Base-by-base conservation (phyloP, 2,113 vertebrate species). In the Poicephalus gulielmi region DNA sequence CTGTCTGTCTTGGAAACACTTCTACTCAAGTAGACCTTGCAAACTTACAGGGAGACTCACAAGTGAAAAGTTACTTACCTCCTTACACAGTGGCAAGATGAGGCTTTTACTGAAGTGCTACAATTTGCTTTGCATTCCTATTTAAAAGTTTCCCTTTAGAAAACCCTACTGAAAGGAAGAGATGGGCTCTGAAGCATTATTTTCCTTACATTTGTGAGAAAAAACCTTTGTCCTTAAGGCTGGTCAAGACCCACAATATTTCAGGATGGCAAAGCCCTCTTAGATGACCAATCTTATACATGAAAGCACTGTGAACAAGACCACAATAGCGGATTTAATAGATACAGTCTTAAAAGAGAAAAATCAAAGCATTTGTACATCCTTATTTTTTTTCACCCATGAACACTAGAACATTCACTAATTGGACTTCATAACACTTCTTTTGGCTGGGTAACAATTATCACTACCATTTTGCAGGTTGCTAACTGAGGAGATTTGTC, bases 81-180 rank as follows among this genome's bases (percentile, higher is more conserved):
- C 57, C 19, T 82, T 62, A 33, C 82, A 44, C 23, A 37, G 77
- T 5, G 37, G 55, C 24, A 68, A 83, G 50, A 83, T 44, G 18
- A 81, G 47, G 52, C 46, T 47, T 33, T 39, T 77, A 80, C 1
- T 73, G 57, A 91, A 91, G 69, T 39, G 53, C 31, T 76, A 3
- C 6, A 12, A 62, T 57, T 90, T 92, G 33, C 71, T 91, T 91
- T 73, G 63, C 59, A 39, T 91, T 69, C 52, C 62, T 85, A 49
- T 83, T 86, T 87, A 73, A 89, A 95, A 82, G 15, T 70, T 96
- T 83, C 43, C 35, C 31, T 86, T 90, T 63, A 70, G 43, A 93
- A 71, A 30, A 76, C 47, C 28, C 31, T 19, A 19, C 3, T 81
- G 77, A 94, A 89, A 89, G 55, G 52, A 67, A 92, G 33, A 7